Evolutionary conservation across 2,888 invertebrate genomes (phyloP), one percentile per base, ranked within the genome.

Genomic region (Heliconius ethilla): DNA sequence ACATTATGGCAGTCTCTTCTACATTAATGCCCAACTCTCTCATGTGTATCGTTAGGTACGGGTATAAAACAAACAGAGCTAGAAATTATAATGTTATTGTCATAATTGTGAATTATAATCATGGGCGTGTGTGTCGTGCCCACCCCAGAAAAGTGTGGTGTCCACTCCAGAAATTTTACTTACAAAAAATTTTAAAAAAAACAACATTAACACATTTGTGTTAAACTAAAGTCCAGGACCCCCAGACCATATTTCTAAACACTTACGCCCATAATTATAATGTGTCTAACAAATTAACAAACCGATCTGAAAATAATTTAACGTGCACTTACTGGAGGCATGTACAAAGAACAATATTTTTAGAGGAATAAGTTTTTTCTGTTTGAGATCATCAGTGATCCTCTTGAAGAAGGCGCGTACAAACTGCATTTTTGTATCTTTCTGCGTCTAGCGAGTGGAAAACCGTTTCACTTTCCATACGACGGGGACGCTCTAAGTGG

Each of bases 1-100:
- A 97, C 96, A 97, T 97, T 85, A 97, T 96, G 67, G 97, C 97
- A 7, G 97, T 96, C 91, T 97, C 97, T 90, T 97, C 96, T 76
- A 97, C 96, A 86, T 96, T 96, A 88, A 97, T 96, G 73, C 97
- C 97, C 84, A 97, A 90, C 87, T 97, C 96, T 78, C 97, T 95
- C 96, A 97, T 97, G 88, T 97, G 97, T 83, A 97, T 96, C 73
- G 97, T 97, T 87, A 97, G 90, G 91, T 97, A 97, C 9, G 97
- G 97, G 88, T 97, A 97, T 81, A 97, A 91, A 73, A 97, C 97
- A 87, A 96, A 96, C 76, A 97, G 91, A 33, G 97, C 97, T 97
- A 89, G 33, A 85, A 86, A 70, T 45, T 45, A 65, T 59, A 59
- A 51, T 1, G 11, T 37, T 33, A 0, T 29, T 10, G 33, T 40